A percentile compares a stretch with the other conserved stretches of the same genome.
These are phyloP conservation scores for Trachemys scripta DNA, from an alignment of 2,113 vertebrate genomes.

Conservation along the genomic window DNA sequence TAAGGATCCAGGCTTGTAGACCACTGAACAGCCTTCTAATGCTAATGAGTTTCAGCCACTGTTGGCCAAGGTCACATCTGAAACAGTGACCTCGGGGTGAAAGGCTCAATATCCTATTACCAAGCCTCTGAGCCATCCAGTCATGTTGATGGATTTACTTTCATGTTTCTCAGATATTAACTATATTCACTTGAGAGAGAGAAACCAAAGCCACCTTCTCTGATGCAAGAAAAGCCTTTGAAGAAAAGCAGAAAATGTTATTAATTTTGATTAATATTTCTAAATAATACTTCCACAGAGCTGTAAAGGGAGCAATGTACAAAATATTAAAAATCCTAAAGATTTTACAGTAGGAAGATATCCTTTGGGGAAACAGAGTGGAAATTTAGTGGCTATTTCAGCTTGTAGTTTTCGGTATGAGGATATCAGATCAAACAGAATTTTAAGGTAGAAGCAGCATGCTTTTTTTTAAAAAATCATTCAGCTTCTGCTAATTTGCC, in stretches of 20 bases:
- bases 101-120: conserved; percentile 47
- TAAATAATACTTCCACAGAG: conserved; percentile 50
- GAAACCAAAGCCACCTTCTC: conserved; percentile 22
- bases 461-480: not conserved
- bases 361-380: conserved; percentile 19
- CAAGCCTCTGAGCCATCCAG: conserved; percentile 51
- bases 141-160: conserved; percentile 58
- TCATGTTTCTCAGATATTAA: conserved; percentile 64
- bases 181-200: conserved; percentile 37
- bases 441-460: conserved; percentile 1
- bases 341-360: conserved; percentile 49
- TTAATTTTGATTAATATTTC: conserved; percentile 68
- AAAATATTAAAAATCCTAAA: conserved; percentile 46
- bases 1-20: not conserved
- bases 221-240: conserved; percentile 28
- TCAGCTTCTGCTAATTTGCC: conserved; percentile 63
- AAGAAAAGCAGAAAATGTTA: conserved; percentile 47
- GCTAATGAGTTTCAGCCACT: conserved; percentile 41
- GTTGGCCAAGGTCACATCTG: conserved; percentile 22
- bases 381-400: conserved; percentile 17
- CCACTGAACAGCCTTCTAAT: conserved; percentile 22
- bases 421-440: conserved; percentile 22
- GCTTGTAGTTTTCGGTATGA: not conserved
- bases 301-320: conserved; percentile 23
- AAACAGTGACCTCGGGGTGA: conserved; percentile 41